phyloP scores from a whole-genome alignment of 2,888 invertebrate species.

The Archips crataeganus region DNA sequence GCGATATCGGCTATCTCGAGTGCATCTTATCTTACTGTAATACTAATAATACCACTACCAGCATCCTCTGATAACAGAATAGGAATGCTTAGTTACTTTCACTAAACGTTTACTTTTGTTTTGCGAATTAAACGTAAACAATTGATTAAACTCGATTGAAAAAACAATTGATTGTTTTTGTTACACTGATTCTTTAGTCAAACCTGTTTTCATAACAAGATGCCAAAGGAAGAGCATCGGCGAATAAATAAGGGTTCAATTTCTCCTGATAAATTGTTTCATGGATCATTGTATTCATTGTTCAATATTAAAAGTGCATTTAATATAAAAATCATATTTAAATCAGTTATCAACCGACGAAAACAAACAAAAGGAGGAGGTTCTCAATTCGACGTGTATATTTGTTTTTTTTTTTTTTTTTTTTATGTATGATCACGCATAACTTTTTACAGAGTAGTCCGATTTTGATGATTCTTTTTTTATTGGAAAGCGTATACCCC shows the following conservation, averaged over 20 bases:
- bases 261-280: neutral
- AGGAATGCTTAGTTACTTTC: conserved; percentile 32
- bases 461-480: no score
- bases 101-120: conserved; percentile 36
- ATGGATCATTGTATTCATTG: neutral
- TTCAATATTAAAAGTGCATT: neutral
- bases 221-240: neutral
- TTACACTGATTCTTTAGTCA: conserved; percentile 17
- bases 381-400: no score
- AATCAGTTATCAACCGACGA: no score
- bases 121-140: conserved; percentile 31
- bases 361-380: no score
- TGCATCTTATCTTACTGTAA: conserved; percentile 34
- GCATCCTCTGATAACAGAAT: conserved; percentile 35
- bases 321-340: neutral
- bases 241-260: neutral
- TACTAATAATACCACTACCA: conserved; percentile 12
- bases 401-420: no score
- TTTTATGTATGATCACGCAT: no score
- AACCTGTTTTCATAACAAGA: conserved; percentile 34
- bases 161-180: conserved; percentile 20
- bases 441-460: no score
- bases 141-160: conserved; percentile 29
- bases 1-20: conserved; percentile 32
- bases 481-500: no score